Evolutionary conservation across 2,797 vertebrate genomes (phyloP).

Genomic region (Emys orbicularis): DNA sequence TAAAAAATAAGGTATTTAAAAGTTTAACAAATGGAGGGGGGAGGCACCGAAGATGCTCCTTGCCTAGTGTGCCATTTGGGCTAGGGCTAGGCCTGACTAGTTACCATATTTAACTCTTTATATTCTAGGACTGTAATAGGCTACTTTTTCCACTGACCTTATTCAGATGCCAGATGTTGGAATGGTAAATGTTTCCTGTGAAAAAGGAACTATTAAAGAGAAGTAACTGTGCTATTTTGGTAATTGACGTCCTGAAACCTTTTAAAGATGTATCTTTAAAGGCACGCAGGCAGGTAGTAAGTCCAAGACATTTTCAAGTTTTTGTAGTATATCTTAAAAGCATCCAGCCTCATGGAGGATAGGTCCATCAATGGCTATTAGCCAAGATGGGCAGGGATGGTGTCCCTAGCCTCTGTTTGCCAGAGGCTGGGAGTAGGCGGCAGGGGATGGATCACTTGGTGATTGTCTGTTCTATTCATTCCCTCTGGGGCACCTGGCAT

Average conservation of each 20-base stretch:
- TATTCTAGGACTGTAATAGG: neutral
- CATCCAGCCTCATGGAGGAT: neutral
- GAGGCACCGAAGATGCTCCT: too few species aligned
- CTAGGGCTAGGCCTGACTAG: too few species aligned
- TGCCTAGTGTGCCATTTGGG: too few species aligned
- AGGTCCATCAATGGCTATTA: too few species aligned
- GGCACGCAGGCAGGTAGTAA: neutral
- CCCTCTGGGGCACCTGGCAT: too few species aligned
- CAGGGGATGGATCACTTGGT: too few species aligned
- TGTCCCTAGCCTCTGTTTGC: too few species aligned
- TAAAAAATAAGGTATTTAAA: too few species aligned
- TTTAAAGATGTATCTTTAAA: neutral
- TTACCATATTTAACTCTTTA: neutral
- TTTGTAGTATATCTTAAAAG: slow-evolving; percentile 68
- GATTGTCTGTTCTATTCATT: too few species aligned
- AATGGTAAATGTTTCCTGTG: neutral
- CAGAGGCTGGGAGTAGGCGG: too few species aligned
- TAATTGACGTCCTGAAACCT: slow-evolving; percentile 19
- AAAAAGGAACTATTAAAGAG: slow-evolving; percentile 2
- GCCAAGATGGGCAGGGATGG: too few species aligned
- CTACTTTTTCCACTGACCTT: neutral
- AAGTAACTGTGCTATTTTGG: neutral
- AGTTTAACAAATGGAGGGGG: too few species aligned
- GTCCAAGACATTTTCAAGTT: neutral
- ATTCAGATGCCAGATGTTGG: neutral